Evolutionary conservation across 2,113 vertebrate species (phyloP).

Genomic region (Tyrannus savana): DNA sequence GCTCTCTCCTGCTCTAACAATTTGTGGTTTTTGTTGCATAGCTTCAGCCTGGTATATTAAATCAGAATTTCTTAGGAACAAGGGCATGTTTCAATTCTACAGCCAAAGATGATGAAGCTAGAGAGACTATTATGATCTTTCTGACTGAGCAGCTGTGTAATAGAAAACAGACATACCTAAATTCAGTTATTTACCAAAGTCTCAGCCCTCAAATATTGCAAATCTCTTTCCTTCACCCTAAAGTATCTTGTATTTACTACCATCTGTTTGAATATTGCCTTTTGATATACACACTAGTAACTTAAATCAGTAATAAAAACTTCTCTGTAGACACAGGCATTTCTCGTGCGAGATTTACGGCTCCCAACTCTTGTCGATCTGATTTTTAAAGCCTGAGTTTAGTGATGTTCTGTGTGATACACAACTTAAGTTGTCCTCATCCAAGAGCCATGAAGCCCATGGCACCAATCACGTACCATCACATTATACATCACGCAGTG

Average conservation of each 20-base stretch:
- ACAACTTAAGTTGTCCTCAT: not conserved
- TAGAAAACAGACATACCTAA: not conserved
- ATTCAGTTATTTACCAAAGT: not conserved
- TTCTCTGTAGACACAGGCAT: not conserved
- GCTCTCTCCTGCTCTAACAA: not conserved
- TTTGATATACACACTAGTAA: not conserved
- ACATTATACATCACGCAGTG: not conserved
- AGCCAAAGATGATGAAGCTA: not conserved
- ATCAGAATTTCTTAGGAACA: not conserved
- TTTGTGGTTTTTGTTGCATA: not conserved
- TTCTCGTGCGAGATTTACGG: not conserved
- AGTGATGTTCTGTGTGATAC: not conserved
- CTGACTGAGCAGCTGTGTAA: not conserved
- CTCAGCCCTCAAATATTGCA: not conserved
- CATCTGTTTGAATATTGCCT: not conserved
- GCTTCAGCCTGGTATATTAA: not conserved
- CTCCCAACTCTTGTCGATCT: not conserved
- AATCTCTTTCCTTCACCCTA: not conserved
- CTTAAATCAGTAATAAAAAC: not conserved
- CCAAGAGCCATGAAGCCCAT: not conserved
- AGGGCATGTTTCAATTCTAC: not conserved
- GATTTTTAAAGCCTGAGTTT: not conserved
- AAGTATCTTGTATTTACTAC: not conserved
- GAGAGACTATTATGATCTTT: not conserved
- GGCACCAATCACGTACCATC: not conserved